These are phyloP conservation scores for Nomada fucata DNA, from an alignment of 2,888 invertebrate genomes.

Conservation along the genomic window DNA sequence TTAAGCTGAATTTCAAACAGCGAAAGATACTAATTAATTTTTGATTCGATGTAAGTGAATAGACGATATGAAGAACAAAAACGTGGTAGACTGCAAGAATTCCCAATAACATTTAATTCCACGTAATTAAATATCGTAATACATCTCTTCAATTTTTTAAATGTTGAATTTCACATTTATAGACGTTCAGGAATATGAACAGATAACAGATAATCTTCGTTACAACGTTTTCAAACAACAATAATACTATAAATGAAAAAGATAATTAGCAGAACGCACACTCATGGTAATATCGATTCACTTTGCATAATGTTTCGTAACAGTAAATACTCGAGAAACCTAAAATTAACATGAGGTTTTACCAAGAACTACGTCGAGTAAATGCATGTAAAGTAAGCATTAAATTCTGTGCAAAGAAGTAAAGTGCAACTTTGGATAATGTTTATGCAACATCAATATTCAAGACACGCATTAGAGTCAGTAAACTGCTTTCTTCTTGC, in stretches of 20 bases:
- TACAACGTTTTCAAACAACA: too few species aligned
- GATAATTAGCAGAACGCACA: not conserved
- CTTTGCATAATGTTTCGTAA: constrained; percentile 8
- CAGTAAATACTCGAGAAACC: not conserved
- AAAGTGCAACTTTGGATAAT: constrained; percentile 41
- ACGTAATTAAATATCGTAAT: too few species aligned
- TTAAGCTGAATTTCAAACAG: constrained; percentile 27
- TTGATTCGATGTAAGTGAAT: too few species aligned
- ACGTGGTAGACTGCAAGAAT: too few species aligned
- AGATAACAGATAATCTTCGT: too few species aligned
- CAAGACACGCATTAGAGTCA: constrained; percentile 35
- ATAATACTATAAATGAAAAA: constrained; percentile 6
- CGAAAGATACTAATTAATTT: not conserved
- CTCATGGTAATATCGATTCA: constrained; percentile 3
- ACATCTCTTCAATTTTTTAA: too few species aligned
- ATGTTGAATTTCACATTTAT: too few species aligned
- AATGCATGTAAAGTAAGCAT: constrained; percentile 32
- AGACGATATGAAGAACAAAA: too few species aligned
- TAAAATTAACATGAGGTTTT: constrained; percentile 29
- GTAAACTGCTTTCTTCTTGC: constrained; percentile 19
- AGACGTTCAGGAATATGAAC: too few species aligned
- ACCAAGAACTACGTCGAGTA: constrained; percentile 11
- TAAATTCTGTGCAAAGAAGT: constrained; percentile 35
- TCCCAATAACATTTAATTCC: too few species aligned
- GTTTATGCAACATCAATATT: constrained; percentile 43